Conservation (phyloP, 2,888 invertebrate genomes). For the Hoplodrina blanda region DNA sequence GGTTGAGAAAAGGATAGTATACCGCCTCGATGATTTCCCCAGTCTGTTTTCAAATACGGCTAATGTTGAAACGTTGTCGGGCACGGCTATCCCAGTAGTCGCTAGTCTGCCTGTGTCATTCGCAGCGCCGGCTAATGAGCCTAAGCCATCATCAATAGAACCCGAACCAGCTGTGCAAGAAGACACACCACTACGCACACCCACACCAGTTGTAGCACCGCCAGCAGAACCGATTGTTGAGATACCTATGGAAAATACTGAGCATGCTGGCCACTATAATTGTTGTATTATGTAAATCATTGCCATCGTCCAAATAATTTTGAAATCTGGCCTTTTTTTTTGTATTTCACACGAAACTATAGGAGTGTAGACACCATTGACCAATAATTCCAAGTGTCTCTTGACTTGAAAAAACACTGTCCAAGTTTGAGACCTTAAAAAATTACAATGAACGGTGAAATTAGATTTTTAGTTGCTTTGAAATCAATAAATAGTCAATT, state of each 20-base stretch:
- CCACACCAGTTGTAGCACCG: not conserved
- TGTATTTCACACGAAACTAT: too few species aligned
- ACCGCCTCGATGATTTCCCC: slow-evolving; percentile 12
- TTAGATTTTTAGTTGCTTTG: too few species aligned
- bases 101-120: not conserved
- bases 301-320: too few species aligned
- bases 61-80: not conserved
- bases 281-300: slow-evolving; percentile 7
- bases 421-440: too few species aligned
- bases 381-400: too few species aligned
- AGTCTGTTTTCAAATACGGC: not conserved
- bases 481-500: too few species aligned
- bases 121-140: not conserved
- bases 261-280: not conserved
- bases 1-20: slow-evolving; percentile 19
- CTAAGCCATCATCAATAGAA: not conserved
- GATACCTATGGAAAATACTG: not conserved
- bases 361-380: too few species aligned
- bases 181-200: not conserved
- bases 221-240: too few species aligned
- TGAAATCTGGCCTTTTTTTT: too few species aligned
- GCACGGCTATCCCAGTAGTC: not conserved
- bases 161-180: slow-evolving; percentile 16
- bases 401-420: too few species aligned
- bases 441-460: too few species aligned